Base-by-base conservation (phyloP, 1,140 invertebrate species). In the Drosophila pectinifera region DNA sequence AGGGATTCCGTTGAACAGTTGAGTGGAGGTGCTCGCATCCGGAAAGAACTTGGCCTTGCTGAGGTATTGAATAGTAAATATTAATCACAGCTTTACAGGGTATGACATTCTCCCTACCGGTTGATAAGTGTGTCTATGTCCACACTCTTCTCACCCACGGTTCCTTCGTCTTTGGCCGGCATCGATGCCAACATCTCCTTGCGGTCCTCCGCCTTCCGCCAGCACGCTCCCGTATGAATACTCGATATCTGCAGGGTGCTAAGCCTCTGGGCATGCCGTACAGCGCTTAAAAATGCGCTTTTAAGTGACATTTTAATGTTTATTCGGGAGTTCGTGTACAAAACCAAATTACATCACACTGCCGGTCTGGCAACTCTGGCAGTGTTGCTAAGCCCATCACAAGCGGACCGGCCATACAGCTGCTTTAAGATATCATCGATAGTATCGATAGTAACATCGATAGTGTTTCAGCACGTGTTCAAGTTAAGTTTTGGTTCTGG, bases 41-140 rank as follows among this genome's bases (percentile, higher is more conserved):
- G 97, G 97, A 92, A 97, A 98, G 58, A 96, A 92, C 48, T 95
- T 94, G 39, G 93, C 92, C 85, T 95, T 95, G 63, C 95, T 96
- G 92, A 14, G 94, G 14, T 4, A 4, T 94, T 3, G 0, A 6
- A 58, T 74, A 14, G 5, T 16, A 5, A 7, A 26, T 24, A 8
- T 13, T 5, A 85, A 41, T 13, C 5, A 13, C 1, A n/a, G 34
- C 4, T 1, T 39, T 3, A 34, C 4, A 28, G 16, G 6, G 13
- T 14, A 41, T 38, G 68, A 91, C 0, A 3, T 22, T 20, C 7
- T 24, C 92, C 92, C 78, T 83, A 82, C 83, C 84, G 58, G 53
- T 89, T 76, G 13, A 93, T 86, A 22, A 93, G 42, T 4, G 75
- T 85, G 86, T 96, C 95, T 41, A 96, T 93, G 65, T 95, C 94